Conservation (phyloP, 2,797 vertebrate species). For the Sternarchorhynchus goeldii region DNA sequence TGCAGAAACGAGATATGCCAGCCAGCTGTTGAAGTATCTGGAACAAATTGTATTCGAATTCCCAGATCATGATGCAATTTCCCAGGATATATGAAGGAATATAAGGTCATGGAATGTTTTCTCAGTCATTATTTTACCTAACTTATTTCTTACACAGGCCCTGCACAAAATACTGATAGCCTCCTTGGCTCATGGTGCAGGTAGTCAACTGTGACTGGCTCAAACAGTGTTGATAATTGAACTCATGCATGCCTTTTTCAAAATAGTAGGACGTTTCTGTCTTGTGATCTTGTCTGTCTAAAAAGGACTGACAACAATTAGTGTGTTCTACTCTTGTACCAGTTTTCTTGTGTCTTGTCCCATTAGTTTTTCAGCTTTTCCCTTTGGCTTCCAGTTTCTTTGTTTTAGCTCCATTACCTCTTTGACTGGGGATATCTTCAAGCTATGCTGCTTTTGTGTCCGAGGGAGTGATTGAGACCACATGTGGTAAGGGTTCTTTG, state of each 20-base stretch:
- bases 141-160: not conserved
- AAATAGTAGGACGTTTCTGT: no score
- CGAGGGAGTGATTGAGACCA: not conserved
- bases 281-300: not conserved
- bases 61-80: slow-evolving; percentile 33
- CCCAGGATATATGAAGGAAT: slow-evolving; percentile 36
- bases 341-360: slow-evolving; percentile 30
- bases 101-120: slow-evolving; percentile 35
- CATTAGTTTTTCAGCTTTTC: not conserved
- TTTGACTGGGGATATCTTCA: not conserved
- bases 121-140: not conserved
- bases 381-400: slow-evolving; percentile 7
- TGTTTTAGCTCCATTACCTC: slow-evolving; percentile 4
- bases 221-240: slow-evolving; percentile 36
- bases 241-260: slow-evolving; percentile 3
- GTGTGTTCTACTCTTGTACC: slow-evolving; percentile 33
- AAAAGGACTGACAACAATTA: slow-evolving; percentile 23
- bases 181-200: slow-evolving; percentile 24
- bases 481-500: no score
- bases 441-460: not conserved
- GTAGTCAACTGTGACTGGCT: slow-evolving; percentile 32
- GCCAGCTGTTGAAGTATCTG: slow-evolving; percentile 32
- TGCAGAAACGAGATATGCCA: slow-evolving; percentile 30
- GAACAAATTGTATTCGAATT: slow-evolving; percentile 38
- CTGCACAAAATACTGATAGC: slow-evolving; percentile 26